Evolutionary conservation across 2,797 vertebrate species (phyloP).

Genomic region (Nyctalus aviator): DNA sequence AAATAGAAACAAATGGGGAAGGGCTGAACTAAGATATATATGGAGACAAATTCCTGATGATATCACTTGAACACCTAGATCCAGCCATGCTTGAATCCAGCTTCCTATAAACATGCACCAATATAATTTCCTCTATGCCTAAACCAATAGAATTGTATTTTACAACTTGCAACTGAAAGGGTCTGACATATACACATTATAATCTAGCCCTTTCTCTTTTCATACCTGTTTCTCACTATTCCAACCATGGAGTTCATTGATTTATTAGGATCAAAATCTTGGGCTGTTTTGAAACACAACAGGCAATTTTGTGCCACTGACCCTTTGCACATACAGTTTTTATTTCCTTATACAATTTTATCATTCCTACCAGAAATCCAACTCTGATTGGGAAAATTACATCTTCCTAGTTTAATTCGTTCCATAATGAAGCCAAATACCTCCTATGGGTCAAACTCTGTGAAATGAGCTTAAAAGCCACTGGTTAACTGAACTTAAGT

Average conservation of each 20-base stretch:
- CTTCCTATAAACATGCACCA: neutral
- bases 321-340: neutral
- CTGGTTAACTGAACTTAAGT: constrained; percentile 10
- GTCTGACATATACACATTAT: neutral
- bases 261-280: neutral
- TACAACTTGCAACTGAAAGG: neutral
- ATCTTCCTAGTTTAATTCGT: neutral
- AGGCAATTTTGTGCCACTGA: neutral
- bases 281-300: neutral
- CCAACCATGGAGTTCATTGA: neutral
- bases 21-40: neutral
- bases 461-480: constrained; percentile 45
- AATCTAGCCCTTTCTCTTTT: neutral
- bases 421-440: neutral
- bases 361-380: neutral
- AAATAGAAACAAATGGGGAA: neutral
- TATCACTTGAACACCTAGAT: neutral
- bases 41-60: neutral
- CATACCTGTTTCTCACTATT: too few species aligned
- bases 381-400: neutral
- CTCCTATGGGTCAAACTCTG: neutral
- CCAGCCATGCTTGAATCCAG: neutral
- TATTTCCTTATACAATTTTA: neutral
- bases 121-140: neutral
- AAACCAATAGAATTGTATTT: neutral